Base-by-base conservation (phyloP, 1,140 invertebrate species). In the Popillia japonica region DNA sequence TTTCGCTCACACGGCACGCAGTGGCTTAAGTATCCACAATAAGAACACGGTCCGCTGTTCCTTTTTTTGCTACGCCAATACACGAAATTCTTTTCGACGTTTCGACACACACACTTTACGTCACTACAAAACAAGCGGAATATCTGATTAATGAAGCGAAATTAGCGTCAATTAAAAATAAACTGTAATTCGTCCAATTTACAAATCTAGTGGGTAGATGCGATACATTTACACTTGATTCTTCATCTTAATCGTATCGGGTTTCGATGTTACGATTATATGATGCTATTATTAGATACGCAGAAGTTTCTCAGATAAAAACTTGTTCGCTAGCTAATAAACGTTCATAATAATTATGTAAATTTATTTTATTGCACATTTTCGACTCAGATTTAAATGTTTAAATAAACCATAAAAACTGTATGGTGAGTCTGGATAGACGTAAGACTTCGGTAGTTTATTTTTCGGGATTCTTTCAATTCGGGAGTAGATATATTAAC, bases 71-170 rank as follows among this genome's bases (percentile, higher is more conserved):
- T 55, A 14, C 44, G 44, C 6, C 48, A 17, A 55, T 6, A 55
- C 48, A n/a, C 48, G 48, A 55, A 55, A 55, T 55, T 55, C 48
- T 55, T 17, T n/a, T 55, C 48, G 48, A 55, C 48, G 17, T 55
- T 17, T 14, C 14, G 14, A 55, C 48, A 55, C 48, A 17, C 14
- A 55, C 48, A 55, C 17, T 34, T 34, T 34, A 34, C 27, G 48
- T n/a, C 14, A n/a, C n/a, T 55, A n/a, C 48, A 17, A 17, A 55
- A 55, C 14, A 6, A 17, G 48, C 17, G 6, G 48, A 55, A 55
- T 55, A 55, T 55, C 48, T n/a, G 11, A 55, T 55, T 55, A 55
- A 55, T 55, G 48, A 55, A 55, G 11, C 6, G 14, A 17, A 55
- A 55, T 55, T 55, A 55, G 48, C 48, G 48, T 17, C 48, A 55